Base-by-base conservation (phyloP, 2,888 invertebrate genomes). In the Neria commutata region DNA sequence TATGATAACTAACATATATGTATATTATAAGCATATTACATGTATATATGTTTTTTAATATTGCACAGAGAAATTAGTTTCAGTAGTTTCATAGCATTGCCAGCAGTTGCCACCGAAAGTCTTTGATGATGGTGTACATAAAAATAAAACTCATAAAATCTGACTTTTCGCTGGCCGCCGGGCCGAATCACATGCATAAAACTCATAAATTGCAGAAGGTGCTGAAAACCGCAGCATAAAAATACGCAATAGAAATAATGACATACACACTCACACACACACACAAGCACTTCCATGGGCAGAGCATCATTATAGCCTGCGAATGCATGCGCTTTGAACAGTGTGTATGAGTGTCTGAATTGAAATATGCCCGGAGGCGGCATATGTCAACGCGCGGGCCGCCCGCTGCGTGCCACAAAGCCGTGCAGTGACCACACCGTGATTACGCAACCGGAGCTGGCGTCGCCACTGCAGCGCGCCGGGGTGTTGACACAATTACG, bases 401-500 rank as follows among this genome's bases (percentile, higher is more conserved):
- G 29, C 29, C 29, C 11, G 29, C 29, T 29, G 29, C 29, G 29
- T 8, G 29, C 29, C 29, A 11, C 29, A 29, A 29, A n/a, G 6
- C 29, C 29, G 6, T 29, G 29, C 29, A 29, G 11, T 29, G 29
- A 29, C 29, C 29, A 29, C 29, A 29, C 29, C 19, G 29, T 11
- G n/a, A n/a, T n/a, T n/a, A n/a, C n/a, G n/a, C 49, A 16, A 16
- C 16, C 14, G 29, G 14, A 16, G 49, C 29, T 14, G 17, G 26
- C n/a, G n/a, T n/a, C 23, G 21, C 54, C n/a, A n/a, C n/a, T 11
- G 26, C 10, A 25, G 24, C 45, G 16, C 53, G 29, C 11, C 29
- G 71, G 72, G 72, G 74, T 72, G 72, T 74, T 72, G 72, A 72
- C 53, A 53, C 42, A 53, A 53, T 53, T 53, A 53, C 53, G 53